These are phyloP conservation scores for Prionailurus bengalensis DNA, from an alignment of 2,113 vertebrate genomes.

Conservation along the genomic window DNA sequence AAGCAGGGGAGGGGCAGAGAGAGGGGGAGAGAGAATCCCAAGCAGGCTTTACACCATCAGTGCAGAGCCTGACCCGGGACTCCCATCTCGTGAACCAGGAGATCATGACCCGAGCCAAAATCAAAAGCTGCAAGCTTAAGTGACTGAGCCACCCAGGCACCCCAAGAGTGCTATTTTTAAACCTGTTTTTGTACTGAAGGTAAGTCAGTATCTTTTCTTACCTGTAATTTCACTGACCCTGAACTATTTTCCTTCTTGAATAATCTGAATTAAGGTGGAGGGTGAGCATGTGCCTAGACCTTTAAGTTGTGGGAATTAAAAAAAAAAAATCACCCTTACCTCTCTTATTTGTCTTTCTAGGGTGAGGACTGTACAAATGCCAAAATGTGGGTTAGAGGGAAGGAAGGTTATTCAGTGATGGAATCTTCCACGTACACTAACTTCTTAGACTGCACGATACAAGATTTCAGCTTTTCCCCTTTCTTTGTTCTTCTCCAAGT, in stretches of 20 bases:
- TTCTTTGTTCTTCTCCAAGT: not conserved
- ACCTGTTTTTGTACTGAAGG: not conserved
- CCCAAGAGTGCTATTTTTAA: not conserved
- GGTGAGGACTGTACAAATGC: not conserved
- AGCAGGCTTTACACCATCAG: too few species aligned
- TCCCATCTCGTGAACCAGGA: too few species aligned
- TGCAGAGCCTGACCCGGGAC: too few species aligned
- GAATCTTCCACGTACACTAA: not conserved
- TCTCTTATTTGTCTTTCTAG: not conserved
- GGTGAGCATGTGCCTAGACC: not conserved
- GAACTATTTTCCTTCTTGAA: conserved; percentile 4
- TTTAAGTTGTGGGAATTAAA: not conserved
- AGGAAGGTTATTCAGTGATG: not conserved
- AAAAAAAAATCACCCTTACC: not conserved
- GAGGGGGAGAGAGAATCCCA: too few species aligned
- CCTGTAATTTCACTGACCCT: not conserved
- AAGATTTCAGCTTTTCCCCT: not conserved
- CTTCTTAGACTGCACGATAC: not conserved
- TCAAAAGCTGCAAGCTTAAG: too few species aligned
- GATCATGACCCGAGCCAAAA: too few species aligned
- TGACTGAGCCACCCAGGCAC: not conserved
- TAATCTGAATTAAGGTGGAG: not conserved
- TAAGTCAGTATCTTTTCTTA: not conserved
- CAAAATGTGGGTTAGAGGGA: not conserved
- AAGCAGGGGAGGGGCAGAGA: too few species aligned